Base-by-base conservation (phyloP, 2,113 vertebrate species). In the Syngnathus scovelli region DNA sequence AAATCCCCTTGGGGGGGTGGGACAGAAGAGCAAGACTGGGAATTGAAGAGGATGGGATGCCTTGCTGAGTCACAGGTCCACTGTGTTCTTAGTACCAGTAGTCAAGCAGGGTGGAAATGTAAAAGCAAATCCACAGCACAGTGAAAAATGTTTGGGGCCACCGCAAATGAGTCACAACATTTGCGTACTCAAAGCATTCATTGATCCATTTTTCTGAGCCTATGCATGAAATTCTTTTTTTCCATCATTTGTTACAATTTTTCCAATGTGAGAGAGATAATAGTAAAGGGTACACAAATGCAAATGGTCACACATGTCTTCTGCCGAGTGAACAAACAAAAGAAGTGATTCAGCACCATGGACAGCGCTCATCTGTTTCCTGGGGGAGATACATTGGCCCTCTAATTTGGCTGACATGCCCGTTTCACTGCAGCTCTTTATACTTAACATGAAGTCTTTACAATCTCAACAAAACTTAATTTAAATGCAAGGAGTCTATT, bases 291-390 rank as follows among this genome's bases (percentile, higher is more conserved):
- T 18, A 7, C 23, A 7, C 12, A 55, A 61, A 74, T 78, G 77
- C 80, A 83, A 72, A 70, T 41, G 63, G 46, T 71, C 74, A 61
- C 60, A 12, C 71, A 64, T 69, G 27, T 51, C 3, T 70, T 64
- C 70, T 37, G 27, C 10, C 66, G 19, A 55, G 33, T 39, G 66
- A 38, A 68, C 62, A 12, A 54, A 41, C 18, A 37, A 43, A 39
- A 41, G 62, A 23, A 23, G 72, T 77, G 78, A 80, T 82, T 84
- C 85, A 85, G 87, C 85, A 87, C 85, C 81, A 68, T 72, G 83
- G 71, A 83, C 79, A 84, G 81, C 73, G 44, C 65, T 60, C 48
- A 56, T 69, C 64, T 73, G 68, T 44, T 61, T 39, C 8, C 61
- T 67, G 56, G 61, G 46, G 61, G 39, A 67, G 61, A 55, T 21